Evolutionary conservation across 2,888 invertebrate species (phyloP).

Genomic region (Drosophila aldrichi): DNA sequence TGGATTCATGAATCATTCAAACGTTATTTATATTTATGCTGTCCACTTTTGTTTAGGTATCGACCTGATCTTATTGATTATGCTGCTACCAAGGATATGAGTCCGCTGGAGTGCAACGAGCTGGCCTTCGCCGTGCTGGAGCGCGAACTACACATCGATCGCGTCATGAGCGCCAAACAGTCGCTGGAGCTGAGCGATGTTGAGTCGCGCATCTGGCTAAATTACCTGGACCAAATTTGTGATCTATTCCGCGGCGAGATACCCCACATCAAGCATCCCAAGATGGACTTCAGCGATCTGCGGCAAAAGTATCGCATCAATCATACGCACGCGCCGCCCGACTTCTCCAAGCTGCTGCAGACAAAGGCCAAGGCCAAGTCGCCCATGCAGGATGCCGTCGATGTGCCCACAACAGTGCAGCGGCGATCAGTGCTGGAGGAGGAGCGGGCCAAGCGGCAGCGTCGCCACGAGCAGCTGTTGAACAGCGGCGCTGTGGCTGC

Average conservation of each 20-base stretch:
- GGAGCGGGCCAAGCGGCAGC: constrained; percentile 84
- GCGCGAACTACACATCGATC: constrained; percentile 91
- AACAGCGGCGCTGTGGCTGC: constrained; percentile 58
- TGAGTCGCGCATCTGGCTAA: constrained; percentile 87
- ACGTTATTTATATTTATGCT: background rate
- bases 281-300: constrained; percentile 87
- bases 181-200: constrained; percentile 84
- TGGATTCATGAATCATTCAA: background rate
- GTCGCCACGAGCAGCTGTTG: constrained; percentile 80
- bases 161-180: constrained; percentile 92
- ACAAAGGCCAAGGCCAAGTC: constrained; percentile 83
- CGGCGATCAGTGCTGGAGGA: constrained; percentile 83
- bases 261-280: constrained; percentile 91
- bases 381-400: constrained; percentile 84
- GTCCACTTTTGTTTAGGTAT: constrained; percentile 88
- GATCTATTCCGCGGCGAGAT: constrained; percentile 96
- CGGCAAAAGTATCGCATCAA: constrained; percentile 83
- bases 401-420: constrained; percentile 78
- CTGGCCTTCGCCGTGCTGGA: constrained; percentile 94
- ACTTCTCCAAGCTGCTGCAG: constrained; percentile 84
- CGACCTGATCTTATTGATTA: constrained; percentile 95
- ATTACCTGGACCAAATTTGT: constrained; percentile 95
- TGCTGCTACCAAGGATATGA: constrained; percentile 88
- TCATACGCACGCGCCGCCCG: constrained; percentile 81
- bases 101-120: constrained; percentile 90